Percentiles rank a stretch among this genome's conserved stretches.
These are phyloP conservation scores for Drosophila jambulina DNA, from an alignment of 1,140 invertebrate species.

Conservation along the genomic window DNA sequence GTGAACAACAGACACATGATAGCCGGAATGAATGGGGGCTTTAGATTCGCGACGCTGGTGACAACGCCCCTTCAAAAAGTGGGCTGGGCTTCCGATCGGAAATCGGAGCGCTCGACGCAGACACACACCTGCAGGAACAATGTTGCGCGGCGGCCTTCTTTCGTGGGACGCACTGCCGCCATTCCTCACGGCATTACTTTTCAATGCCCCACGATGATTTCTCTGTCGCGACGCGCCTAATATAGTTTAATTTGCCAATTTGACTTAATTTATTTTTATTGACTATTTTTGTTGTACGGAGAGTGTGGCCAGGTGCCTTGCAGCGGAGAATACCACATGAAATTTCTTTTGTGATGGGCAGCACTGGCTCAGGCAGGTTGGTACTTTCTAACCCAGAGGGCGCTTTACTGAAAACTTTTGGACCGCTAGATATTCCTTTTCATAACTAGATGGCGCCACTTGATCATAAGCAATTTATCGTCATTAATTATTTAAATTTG, in stretches of 20 bases:
- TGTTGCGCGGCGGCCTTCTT: conserved; percentile 56
- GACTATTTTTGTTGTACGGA: conserved; percentile 19
- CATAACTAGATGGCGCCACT: too few species aligned
- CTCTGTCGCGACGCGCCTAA: conserved; percentile 27
- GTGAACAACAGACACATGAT: conserved; percentile 24
- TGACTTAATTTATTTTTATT: conserved; percentile 30
- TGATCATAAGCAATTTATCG: too few species aligned
- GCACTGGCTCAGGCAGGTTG: not conserved
- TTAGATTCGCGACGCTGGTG: conserved; percentile 42
- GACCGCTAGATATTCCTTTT: too few species aligned
- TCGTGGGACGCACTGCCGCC: conserved; percentile 33
- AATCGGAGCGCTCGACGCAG: conserved; percentile 8
- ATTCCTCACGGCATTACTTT: conserved; percentile 47
- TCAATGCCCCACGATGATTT: conserved; percentile 12
- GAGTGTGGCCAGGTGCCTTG: not conserved
- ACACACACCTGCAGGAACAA: conserved; percentile 76
- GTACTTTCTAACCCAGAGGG: too few species aligned
- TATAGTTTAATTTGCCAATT: conserved; percentile 39
- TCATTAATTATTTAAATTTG: too few species aligned
- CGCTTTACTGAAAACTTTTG: too few species aligned
- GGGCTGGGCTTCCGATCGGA: conserved; percentile 60
- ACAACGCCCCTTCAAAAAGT: conserved; percentile 67
- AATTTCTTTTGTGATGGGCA: not conserved
- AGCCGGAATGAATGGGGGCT: conserved; percentile 14
- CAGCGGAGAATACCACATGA: too few species aligned